Conservation (phyloP, 2,888 invertebrate genomes). For the Liopterus haemorrhoidalis region DNA sequence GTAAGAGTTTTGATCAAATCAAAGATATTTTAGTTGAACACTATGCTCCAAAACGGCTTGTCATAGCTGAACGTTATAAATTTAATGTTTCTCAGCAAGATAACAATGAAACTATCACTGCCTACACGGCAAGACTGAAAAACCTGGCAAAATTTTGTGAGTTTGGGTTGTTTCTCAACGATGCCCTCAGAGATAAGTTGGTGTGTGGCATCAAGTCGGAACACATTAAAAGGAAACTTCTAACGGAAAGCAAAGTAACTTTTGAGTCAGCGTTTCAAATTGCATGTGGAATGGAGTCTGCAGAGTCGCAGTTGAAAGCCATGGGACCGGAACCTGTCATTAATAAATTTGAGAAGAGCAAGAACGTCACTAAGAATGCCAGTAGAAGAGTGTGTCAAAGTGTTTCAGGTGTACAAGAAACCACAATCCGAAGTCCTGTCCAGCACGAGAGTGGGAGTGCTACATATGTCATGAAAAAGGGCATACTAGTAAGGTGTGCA, state of each 20-base stretch:
- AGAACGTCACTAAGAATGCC: not conserved
- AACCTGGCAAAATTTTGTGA: constrained; percentile 30
- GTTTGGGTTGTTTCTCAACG: constrained; percentile 31
- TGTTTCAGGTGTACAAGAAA: constrained; percentile 5
- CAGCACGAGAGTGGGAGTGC: constrained; percentile 14
- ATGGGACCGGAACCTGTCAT: not conserved
- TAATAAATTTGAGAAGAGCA: not conserved
- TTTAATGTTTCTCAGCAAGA: constrained; percentile 32
- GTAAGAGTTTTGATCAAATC: constrained; percentile 27
- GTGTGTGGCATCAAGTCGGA: constrained; percentile 31
- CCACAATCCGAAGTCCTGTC: constrained; percentile 8
- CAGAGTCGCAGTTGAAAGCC: constrained; percentile 14
- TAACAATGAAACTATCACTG: constrained; percentile 24
- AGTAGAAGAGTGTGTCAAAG: not conserved
- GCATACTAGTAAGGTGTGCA: constrained; percentile 10
- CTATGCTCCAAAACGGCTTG: constrained; percentile 28
- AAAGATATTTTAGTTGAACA: constrained; percentile 23
- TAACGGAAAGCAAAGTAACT: constrained; percentile 23
- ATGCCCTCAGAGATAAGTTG: constrained; percentile 29
- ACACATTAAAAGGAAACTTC: constrained; percentile 26
- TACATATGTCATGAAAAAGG: constrained; percentile 11
- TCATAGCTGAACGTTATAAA: constrained; percentile 33
- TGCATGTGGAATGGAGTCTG: constrained; percentile 22
- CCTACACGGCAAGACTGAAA: constrained; percentile 30
- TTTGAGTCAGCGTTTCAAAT: constrained; percentile 25